Conservation (phyloP, 2,113 vertebrate species). For the Tenebrosternarchus preto region DNA sequence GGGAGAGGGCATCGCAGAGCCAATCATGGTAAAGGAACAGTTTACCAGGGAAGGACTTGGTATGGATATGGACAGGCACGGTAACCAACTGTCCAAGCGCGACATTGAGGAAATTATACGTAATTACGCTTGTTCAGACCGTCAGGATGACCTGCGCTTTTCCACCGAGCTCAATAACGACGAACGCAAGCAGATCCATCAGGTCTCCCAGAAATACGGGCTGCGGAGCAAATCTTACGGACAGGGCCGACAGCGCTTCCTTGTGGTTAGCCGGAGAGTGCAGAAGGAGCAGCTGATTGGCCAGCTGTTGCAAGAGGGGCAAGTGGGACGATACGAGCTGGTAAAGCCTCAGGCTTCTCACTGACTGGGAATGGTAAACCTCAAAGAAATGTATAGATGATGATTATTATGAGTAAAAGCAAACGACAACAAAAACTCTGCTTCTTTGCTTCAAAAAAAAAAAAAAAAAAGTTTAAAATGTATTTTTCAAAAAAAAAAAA, state of each 20-base stretch:
- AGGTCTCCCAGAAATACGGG: conserved; percentile 89
- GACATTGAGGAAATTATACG: conserved; percentile 93
- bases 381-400: conserved; percentile 14
- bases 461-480: conserved; percentile 46
- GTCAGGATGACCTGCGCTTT: conserved; percentile 93
- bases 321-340: conserved; percentile 92
- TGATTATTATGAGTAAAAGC: conserved; percentile 46
- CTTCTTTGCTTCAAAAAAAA: conserved; percentile 43
- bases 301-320: conserved; percentile 93
- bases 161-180: conserved; percentile 93
- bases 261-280: conserved; percentile 91
- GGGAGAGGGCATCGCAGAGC: conserved; percentile 92
- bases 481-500: conserved; percentile 51
- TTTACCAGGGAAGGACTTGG: conserved; percentile 93
- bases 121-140: conserved; percentile 88
- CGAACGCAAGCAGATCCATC: conserved; percentile 93
- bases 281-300: conserved; percentile 90
- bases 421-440: conserved; percentile 47
- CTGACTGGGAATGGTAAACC: conserved; percentile 61
- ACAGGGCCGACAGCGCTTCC: conserved; percentile 85
- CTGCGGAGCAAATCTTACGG: conserved; percentile 95
- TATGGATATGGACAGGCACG: conserved; percentile 79
- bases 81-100: conserved; percentile 85
- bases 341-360: conserved; percentile 86
- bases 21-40: conserved; percentile 93